Conservation (phyloP, 2,113 vertebrate genomes). For the Alouatta palliata region DNA sequence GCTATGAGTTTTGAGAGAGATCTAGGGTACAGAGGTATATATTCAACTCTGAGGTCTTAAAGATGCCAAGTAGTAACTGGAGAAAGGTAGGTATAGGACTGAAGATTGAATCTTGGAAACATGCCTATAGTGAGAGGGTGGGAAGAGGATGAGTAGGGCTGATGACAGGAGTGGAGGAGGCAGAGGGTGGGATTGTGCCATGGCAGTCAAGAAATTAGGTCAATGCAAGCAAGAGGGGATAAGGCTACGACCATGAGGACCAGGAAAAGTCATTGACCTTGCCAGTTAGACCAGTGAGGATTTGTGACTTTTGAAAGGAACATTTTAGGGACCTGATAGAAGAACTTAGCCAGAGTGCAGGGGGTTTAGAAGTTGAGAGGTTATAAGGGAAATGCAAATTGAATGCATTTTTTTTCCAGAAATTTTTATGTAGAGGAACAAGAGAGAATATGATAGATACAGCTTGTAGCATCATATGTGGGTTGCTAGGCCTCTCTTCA, state of each 20-base stretch:
- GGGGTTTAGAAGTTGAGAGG: background rate
- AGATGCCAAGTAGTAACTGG: background rate
- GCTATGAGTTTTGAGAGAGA: background rate
- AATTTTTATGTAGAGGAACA: background rate
- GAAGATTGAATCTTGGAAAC: background rate
- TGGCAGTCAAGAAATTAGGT: background rate
- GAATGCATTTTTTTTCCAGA: constrained; percentile 20
- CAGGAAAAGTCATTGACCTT: background rate
- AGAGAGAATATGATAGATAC: background rate
- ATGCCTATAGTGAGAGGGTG: background rate
- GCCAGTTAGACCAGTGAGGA: background rate
- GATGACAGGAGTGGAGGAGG: background rate
- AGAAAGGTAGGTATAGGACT: background rate
- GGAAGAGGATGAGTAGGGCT: background rate
- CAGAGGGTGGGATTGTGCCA: background rate
- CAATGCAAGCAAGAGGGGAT: background rate
- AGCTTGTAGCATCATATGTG: background rate
- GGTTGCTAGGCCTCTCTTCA: background rate
- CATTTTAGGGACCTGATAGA: background rate
- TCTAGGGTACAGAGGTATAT: background rate
- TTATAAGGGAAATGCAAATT: background rate
- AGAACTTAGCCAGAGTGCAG: background rate
- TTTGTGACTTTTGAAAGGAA: background rate
- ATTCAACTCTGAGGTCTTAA: background rate
- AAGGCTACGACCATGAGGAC: background rate